Evolutionary conservation across 2,113 vertebrate genomes (phyloP).

Genomic region (Prochilodus magdalenae): DNA sequence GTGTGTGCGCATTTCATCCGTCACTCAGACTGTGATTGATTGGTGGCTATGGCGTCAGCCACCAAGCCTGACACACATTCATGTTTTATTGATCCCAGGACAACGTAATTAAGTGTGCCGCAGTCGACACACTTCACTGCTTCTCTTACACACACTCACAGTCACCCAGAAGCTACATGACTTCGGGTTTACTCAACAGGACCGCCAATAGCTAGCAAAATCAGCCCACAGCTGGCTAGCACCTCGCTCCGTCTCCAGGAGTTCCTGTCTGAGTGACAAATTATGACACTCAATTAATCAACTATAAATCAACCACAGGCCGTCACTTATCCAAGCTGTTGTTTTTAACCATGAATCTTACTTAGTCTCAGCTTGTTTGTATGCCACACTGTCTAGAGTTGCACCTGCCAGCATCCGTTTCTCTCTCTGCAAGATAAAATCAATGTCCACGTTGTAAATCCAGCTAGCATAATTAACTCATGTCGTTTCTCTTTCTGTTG

Average conservation of each 20-base stretch:
- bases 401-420: slow-evolving; percentile 9
- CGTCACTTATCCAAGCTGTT: slow-evolving; percentile 16
- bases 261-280: slow-evolving; percentile 27
- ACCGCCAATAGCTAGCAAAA: slow-evolving; percentile 8
- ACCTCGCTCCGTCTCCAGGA: not conserved
- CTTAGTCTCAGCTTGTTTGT: not conserved
- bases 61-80: slow-evolving; percentile 34
- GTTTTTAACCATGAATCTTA: slow-evolving; percentile 11
- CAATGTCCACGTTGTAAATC: slow-evolving; percentile 2
- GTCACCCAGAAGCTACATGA: not conserved
- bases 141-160: not conserved
- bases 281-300: slow-evolving; percentile 28
- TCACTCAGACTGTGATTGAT: slow-evolving; percentile 42
- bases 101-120: slow-evolving; percentile 33
- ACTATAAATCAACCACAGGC: not conserved
- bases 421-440: slow-evolving; percentile 20
- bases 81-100: slow-evolving; percentile 39
- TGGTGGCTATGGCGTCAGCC: slow-evolving; percentile 36
- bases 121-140: slow-evolving; percentile 26
- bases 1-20: not conserved
- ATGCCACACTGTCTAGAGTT: not conserved
- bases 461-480: not conserved
- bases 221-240: slow-evolving; percentile 22
- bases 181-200: slow-evolving; percentile 10
- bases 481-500: not conserved